Evolutionary conservation across 1,140 invertebrate species (phyloP).

Genomic region (Meloidogyne exigua): DNA sequence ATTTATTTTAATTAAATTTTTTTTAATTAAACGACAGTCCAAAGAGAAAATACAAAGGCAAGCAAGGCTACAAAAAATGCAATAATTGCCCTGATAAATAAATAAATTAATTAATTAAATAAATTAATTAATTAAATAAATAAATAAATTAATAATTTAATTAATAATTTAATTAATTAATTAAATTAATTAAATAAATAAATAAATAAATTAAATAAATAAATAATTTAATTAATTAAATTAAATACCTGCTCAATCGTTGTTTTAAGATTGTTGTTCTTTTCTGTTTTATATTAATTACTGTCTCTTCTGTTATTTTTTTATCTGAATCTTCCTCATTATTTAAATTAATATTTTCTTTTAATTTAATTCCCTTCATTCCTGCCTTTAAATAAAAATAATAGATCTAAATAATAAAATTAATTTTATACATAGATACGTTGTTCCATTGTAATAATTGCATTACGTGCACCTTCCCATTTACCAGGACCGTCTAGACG

Average conservation of each 20-base stretch:
- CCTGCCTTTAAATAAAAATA: slow-evolving; percentile 3
- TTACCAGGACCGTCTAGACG: slow-evolving; percentile 31
- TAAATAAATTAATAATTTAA: background rate
- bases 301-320: background rate
- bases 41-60: background rate
- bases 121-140: background rate
- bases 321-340: background rate
- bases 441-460: slow-evolving; percentile 26
- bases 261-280: background rate
- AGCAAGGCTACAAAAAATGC: background rate
- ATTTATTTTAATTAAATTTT: too few relatives aligned
- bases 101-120: background rate
- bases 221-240: background rate
- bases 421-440: slow-evolving; percentile 13
- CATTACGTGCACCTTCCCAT: slow-evolving; percentile 37
- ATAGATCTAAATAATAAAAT: background rate
- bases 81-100: background rate
- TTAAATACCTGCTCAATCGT: background rate
- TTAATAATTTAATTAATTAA: too few relatives aligned
- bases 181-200: background rate
- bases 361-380: slow-evolving; percentile 12
- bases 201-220: background rate
- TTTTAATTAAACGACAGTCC: background rate
- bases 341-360: background rate
- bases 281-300: background rate